Percentiles rank a stretch among this genome's conserved stretches.
These are phyloP conservation scores for Toxonevra muliebris DNA, from an alignment of 2,888 invertebrate genomes.

Conservation along the genomic window DNA sequence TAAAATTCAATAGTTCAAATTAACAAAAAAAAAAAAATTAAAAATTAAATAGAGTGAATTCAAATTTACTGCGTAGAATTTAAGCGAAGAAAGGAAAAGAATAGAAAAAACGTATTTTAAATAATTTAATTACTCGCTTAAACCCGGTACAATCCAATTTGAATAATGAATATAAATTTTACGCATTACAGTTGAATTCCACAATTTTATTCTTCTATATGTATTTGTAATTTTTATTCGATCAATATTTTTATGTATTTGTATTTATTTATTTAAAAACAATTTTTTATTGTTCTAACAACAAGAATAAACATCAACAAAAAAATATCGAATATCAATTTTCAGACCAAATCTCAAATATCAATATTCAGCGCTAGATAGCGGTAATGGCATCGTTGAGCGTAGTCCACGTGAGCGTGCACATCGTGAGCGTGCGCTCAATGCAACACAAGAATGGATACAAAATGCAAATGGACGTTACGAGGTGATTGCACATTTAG, in stretches of 20 bases:
- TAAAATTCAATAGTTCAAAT: too few species aligned
- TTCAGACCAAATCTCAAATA: conserved; percentile 63
- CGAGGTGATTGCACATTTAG: conserved; percentile 80
- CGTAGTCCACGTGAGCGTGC: conserved; percentile 73
- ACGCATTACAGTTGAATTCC: too few species aligned
- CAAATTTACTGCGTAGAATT: too few species aligned
- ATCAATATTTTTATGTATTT: not conserved
- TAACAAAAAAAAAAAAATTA: too few species aligned
- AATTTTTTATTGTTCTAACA: not conserved
- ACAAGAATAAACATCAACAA: not conserved
- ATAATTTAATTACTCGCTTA: too few species aligned
- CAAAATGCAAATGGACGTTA: conserved; percentile 75
- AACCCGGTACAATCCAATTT: too few species aligned
- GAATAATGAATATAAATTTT: too few species aligned
- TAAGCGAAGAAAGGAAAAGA: too few species aligned
- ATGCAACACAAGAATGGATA: conserved; percentile 67
- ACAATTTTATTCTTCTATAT: not conserved
- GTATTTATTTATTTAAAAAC: not conserved
- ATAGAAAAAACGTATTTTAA: too few species aligned
- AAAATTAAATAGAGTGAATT: too few species aligned
- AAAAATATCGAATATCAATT: conserved; percentile 22
- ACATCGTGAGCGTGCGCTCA: conserved; percentile 73
- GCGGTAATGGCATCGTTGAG: conserved; percentile 69
- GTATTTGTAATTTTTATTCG: not conserved
- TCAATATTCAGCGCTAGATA: conserved; percentile 75